phyloP scores from a whole-genome alignment of 2,888 invertebrate genomes.

The Drosophila paracracens region DNA sequence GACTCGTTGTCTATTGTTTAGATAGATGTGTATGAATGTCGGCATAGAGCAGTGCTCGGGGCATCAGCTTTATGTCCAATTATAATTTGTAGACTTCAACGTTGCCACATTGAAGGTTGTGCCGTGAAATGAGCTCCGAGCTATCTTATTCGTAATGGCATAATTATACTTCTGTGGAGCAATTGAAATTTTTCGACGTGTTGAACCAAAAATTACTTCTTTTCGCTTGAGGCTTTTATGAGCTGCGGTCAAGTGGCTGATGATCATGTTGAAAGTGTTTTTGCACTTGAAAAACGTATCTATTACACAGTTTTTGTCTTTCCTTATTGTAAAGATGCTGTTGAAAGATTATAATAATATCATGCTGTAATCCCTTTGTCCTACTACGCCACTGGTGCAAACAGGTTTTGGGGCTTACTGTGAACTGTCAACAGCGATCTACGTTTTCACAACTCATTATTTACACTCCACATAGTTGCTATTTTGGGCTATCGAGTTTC shows the following conservation, averaged over 20 bases:
- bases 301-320: constrained; percentile 9
- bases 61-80: constrained; percentile 66
- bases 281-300: constrained; percentile 33
- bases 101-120: constrained; percentile 41
- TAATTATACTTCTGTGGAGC: constrained; percentile 61
- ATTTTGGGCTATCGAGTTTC: constrained; percentile 65
- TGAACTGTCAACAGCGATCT: constrained; percentile 56
- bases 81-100: constrained; percentile 65
- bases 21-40: constrained; percentile 21
- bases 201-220: constrained; percentile 51
- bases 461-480: constrained; percentile 55
- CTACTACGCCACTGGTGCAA: constrained; percentile 29
- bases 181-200: constrained; percentile 38
- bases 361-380: constrained; percentile 23
- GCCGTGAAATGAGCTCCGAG: constrained; percentile 27
- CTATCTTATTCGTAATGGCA: constrained; percentile 59
- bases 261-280: constrained; percentile 39
- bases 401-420: constrained; percentile 41
- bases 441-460: constrained; percentile 54
- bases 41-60: constrained; percentile 29
- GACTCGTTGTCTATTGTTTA: constrained; percentile 38
- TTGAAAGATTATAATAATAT: constrained; percentile 6
- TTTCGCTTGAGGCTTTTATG: constrained; percentile 37
- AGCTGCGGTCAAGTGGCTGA: constrained; percentile 62
- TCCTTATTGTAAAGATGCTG: constrained; percentile 3